A percentile compares a stretch with the other conserved stretches of the same genome.
phyloP scores from a whole-genome alignment of 2,797 vertebrate genomes.

The Danio choprae region DNA sequence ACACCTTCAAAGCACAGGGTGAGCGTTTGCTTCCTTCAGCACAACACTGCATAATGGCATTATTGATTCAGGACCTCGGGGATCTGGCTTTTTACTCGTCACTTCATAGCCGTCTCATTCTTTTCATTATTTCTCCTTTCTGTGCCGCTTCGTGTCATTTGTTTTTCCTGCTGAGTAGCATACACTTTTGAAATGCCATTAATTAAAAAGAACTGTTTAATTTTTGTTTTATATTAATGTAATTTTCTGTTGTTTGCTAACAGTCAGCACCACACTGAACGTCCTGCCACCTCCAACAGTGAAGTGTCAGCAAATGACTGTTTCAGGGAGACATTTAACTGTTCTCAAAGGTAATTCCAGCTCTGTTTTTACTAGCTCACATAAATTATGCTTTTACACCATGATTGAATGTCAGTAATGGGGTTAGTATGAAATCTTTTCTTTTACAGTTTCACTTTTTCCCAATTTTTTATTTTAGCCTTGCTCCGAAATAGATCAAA shows the following conservation, averaged over 20 bases:
- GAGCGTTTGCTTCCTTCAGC: slow-evolving; percentile 11
- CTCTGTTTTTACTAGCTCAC: neutral
- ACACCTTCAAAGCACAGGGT: slow-evolving; percentile 94
- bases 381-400: neutral
- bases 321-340: slow-evolving; percentile 88
- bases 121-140: neutral
- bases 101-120: neutral
- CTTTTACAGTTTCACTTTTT: no score
- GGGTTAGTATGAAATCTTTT: no score
- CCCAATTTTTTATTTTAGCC: no score
- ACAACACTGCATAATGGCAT: neutral
- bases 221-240: neutral
- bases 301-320: slow-evolving; percentile 91
- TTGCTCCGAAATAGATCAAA: no score
- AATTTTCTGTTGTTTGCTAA: slow-evolving; percentile 15
- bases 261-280: slow-evolving; percentile 92
- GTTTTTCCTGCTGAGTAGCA: neutral
- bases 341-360: slow-evolving; percentile 86
- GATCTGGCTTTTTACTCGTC: neutral
- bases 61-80: neutral
- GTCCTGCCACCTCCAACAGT: slow-evolving; percentile 90
- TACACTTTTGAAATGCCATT: neutral
- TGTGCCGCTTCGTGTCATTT: neutral
- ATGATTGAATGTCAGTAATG: neutral
- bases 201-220: neutral